A percentile compares a stretch with the other conserved stretches of the same genome.
Conservation (phyloP, 2,113 vertebrate genomes). For the Puntigrus tetrazona region DNA sequence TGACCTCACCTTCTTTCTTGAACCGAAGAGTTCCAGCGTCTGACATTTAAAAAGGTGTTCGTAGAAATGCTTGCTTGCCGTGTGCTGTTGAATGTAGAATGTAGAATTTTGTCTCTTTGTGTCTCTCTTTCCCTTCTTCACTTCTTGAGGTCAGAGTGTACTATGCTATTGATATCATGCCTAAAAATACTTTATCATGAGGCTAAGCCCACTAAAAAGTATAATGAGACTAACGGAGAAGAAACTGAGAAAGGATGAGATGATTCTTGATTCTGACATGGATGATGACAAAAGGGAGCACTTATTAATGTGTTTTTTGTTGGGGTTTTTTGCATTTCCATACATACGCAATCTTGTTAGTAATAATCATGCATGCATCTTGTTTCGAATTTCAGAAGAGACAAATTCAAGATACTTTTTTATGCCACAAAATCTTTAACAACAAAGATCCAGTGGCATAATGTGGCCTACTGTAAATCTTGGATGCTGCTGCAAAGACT, state of each 20-base stretch:
- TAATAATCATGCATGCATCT: neutral
- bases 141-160: conserved; percentile 73
- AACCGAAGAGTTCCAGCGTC: neutral
- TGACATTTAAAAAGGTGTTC: neutral
- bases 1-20: conserved; percentile 40
- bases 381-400: neutral
- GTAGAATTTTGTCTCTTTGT: conserved; percentile 13
- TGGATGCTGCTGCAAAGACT: neutral
- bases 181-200: conserved; percentile 76
- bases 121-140: conserved; percentile 57
- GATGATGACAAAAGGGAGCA: neutral
- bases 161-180: conserved; percentile 74
- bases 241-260: neutral
- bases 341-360: neutral
- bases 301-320: neutral
- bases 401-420: neutral
- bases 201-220: conserved; percentile 70
- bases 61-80: neutral
- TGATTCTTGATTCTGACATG: neutral
- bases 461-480: neutral
- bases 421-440: too few species aligned
- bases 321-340: neutral
- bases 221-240: conserved; percentile 61
- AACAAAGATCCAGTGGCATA: neutral
- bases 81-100: neutral